These are phyloP conservation scores for Clavelina lepadiformis DNA, from an alignment of 23 tunicate genomes.

Conservation along the genomic window DNA sequence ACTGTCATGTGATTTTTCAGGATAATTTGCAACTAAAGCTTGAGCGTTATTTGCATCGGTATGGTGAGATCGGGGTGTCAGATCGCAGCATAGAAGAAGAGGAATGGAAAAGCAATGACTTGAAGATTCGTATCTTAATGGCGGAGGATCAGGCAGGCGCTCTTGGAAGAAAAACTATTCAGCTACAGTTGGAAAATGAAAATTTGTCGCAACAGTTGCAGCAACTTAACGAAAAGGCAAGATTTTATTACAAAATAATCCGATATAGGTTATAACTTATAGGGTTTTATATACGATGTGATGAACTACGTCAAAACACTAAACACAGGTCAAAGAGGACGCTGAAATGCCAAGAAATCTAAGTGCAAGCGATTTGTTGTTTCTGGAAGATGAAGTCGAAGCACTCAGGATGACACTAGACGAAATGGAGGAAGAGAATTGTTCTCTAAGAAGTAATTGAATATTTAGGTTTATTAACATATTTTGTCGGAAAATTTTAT, in stretches of 20 bases:
- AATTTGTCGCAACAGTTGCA: constrained; percentile 36
- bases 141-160: constrained; percentile 77
- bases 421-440: constrained; percentile 74
- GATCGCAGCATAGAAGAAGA: constrained; percentile 5
- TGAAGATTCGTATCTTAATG: constrained; percentile 30
- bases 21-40: constrained; percentile 8
- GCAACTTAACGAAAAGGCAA: neutral
- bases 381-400: constrained; percentile 85
- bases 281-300: too few relatives aligned
- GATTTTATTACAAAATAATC: too few relatives aligned
- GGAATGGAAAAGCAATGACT: constrained; percentile 30
- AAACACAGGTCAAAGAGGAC: too few relatives aligned
- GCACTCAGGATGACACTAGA: constrained; percentile 51
- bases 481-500: too few relatives aligned
- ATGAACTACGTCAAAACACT: too few relatives aligned
- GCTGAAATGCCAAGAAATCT: neutral
- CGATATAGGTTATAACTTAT: too few relatives aligned
- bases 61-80: constrained; percentile 14
- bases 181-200: constrained; percentile 64
- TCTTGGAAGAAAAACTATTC: constrained; percentile 50
- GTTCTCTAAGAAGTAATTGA: constrained; percentile 27
- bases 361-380: constrained; percentile 61
- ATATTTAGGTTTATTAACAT: too few relatives aligned
- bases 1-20: constrained; percentile 12
- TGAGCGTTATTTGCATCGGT: constrained; percentile 7